Evolutionary conservation across 2,888 invertebrate species (phyloP), one percentile per base, ranked within the genome.

Genomic region (Eristalis pertinax): DNA sequence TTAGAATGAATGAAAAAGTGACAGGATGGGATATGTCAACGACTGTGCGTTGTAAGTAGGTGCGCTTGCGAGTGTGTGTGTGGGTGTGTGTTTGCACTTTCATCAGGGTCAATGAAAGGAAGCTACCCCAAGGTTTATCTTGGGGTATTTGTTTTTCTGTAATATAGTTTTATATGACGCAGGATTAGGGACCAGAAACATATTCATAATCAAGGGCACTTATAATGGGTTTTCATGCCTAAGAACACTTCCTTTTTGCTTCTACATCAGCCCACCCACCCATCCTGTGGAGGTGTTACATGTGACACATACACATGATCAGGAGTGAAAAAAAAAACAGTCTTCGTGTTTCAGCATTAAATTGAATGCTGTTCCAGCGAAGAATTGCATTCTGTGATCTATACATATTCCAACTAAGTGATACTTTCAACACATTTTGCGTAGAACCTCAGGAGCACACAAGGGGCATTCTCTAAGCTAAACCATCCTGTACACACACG

Each of bases 141-240:
- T 41, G 60, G 35, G 76, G 64, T 63, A 77, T 86, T 73, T 73
- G 41, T 70, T 75, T 81, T 63, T 70, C 50, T 50, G 19, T 50
- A 22, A 56, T 26, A 24, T 32, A 32, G 32, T 7, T 62, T 41
- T 80, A 63, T 74, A 60, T 74, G 73, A 43, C 67, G 56, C 72
- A 69, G 68, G 73, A 74, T 78, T 77, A 78, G 65, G 65, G 67
- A 79, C 74, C 69, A 69, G 69, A 84, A 69, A 69, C 79, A 62
- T 70, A 84, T 70, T 75, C 65, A 84, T 79, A 75, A 84, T 84
- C 84, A 84, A 84, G 84, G 84, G 72, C 84, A 75, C 65, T 84
- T 78, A 43, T 84, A 77, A 84, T 80, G 67, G 75, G 75, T 84
- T 84, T 84, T 67, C 79, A 63, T 84, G 83, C 63, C 78, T 83